Evolutionary conservation across 2,797 vertebrate genomes (phyloP).

Genomic region (Gouania willdenowi): DNA sequence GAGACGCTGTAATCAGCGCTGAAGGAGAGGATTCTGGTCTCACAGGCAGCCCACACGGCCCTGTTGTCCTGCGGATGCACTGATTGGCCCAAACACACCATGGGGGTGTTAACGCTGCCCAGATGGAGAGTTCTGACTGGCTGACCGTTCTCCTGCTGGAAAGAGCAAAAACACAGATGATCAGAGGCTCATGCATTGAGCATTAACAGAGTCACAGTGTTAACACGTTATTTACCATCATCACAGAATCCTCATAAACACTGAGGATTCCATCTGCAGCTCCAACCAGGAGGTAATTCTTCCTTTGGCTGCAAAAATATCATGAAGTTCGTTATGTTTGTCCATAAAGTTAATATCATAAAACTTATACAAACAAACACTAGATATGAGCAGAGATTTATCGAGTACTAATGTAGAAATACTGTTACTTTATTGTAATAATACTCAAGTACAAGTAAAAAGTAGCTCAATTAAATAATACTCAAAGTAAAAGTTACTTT

Average conservation of each 20-base stretch:
- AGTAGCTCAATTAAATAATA: no score
- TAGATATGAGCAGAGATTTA: no score
- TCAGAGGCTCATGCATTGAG: background rate
- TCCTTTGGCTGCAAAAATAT: slow-evolving; percentile 56
- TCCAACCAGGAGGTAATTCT: slow-evolving; percentile 87
- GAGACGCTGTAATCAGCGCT: slow-evolving; percentile 80
- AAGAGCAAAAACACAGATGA: no score
- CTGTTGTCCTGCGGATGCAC: slow-evolving; percentile 75
- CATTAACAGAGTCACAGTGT: no score
- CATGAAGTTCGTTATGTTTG: no score
- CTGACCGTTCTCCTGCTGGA: slow-evolving; percentile 77
- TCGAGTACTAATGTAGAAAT: no score
- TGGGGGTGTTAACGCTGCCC: slow-evolving; percentile 81
- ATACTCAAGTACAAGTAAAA: no score
- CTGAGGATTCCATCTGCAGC: slow-evolving; percentile 87
- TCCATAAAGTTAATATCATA: no score
- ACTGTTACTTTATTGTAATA: no score
- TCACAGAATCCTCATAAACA: slow-evolving; percentile 86
- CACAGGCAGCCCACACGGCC: slow-evolving; percentile 87
- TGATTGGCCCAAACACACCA: slow-evolving; percentile 85
- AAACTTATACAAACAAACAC: no score
- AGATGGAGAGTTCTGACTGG: slow-evolving; percentile 81
- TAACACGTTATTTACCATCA: slow-evolving; percentile 75
- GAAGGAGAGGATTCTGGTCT: slow-evolving; percentile 83
- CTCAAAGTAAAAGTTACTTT: no score